phyloP scores from a whole-genome alignment of 2,113 vertebrate species.

The Amphiprion percula region DNA sequence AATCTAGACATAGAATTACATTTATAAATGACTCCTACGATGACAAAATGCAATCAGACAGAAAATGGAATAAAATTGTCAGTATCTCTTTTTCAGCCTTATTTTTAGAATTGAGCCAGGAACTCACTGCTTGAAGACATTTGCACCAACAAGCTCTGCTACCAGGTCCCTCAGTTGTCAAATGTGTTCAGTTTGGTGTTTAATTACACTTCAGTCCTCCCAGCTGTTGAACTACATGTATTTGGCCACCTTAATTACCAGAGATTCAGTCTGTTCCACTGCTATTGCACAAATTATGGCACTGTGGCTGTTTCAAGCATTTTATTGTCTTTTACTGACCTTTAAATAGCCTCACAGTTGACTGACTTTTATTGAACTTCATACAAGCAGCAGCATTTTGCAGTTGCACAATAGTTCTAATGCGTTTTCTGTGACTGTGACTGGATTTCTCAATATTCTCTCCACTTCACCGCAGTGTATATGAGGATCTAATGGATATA shows the following conservation, averaged over 20 bases:
- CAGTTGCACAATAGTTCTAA: neutral
- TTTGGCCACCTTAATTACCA: neutral
- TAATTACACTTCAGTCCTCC: neutral
- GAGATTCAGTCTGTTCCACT: neutral
- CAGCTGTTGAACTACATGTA: neutral
- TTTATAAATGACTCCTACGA: neutral
- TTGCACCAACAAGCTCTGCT: too few relatives aligned
- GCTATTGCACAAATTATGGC: neutral
- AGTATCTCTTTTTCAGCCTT: neutral
- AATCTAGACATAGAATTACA: too few relatives aligned
- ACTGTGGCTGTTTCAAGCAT: conserved; percentile 14
- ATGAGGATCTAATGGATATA: conserved; percentile 39
- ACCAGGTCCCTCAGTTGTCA: too few relatives aligned
- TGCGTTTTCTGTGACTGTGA: neutral
- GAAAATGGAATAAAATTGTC: neutral
- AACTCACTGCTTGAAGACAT: too few relatives aligned
- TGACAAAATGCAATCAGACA: neutral
- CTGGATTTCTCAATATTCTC: conserved; percentile 14
- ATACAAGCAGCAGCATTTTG: conserved; percentile 2
- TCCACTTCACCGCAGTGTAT: neutral
- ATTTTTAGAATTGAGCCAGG: too few relatives aligned
- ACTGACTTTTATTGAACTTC: neutral
- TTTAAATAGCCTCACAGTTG: neutral
- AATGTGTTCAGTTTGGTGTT: neutral
- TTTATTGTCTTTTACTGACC: conserved; percentile 5